phyloP scores from a whole-genome alignment of 1,140 invertebrate genomes.

The Drosophila triauraria region DNA sequence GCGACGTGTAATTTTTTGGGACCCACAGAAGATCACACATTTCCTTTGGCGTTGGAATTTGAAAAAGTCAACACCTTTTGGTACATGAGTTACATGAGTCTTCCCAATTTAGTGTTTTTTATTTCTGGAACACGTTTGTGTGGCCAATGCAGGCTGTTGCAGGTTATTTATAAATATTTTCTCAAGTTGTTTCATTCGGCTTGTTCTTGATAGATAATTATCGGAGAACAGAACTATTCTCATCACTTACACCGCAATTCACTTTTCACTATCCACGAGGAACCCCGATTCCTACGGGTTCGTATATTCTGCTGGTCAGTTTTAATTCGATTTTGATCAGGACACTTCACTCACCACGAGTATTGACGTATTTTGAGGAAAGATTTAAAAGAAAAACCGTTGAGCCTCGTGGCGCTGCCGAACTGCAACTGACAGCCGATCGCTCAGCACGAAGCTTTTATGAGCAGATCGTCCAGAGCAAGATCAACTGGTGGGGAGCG shows the following conservation, averaged over 20 bases:
- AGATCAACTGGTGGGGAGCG: constrained; percentile 5
- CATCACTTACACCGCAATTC: constrained; percentile 11
- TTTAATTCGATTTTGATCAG: constrained; percentile 1
- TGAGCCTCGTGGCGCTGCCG: constrained; percentile 61
- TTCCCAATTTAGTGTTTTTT: constrained; percentile 51
- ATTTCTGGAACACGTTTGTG: constrained; percentile 70
- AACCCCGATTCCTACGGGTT: not conserved
- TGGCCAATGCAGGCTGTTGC: constrained; percentile 33
- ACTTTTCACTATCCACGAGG: constrained; percentile 1
- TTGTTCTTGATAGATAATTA: constrained; percentile 21
- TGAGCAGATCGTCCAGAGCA: constrained; percentile 46
- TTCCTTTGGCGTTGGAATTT: not conserved
- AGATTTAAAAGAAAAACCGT: constrained; percentile 16
- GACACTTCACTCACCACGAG: constrained; percentile 16
- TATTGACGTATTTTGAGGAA: constrained; percentile 7
- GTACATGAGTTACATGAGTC: constrained; percentile 56
- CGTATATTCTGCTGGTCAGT: not conserved
- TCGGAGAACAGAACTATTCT: not conserved
- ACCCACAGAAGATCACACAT: constrained; percentile 4
- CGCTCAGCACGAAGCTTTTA: constrained; percentile 52
- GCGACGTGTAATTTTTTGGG: constrained; percentile 31
- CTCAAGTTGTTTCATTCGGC: constrained; percentile 1
- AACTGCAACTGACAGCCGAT: constrained; percentile 66
- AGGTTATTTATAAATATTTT: constrained; percentile 47
- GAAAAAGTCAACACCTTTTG: constrained; percentile 36